Conservation (phyloP, 2,797 vertebrate genomes). For the Alca torda region DNA sequence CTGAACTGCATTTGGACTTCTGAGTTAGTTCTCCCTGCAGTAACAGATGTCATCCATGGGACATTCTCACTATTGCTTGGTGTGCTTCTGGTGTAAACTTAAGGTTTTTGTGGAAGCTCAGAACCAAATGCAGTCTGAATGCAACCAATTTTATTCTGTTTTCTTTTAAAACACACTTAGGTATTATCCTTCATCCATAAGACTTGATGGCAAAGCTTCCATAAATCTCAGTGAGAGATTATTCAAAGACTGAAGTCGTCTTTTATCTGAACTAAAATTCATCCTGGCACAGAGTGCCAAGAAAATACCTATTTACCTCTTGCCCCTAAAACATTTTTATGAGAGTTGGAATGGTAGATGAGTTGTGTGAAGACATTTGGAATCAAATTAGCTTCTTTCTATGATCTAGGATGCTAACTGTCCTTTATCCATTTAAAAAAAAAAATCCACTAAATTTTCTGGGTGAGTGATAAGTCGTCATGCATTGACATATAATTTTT, state of each 20-base stretch:
- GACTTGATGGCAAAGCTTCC: not conserved
- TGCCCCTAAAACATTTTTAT: not conserved
- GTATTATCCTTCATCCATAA: not conserved
- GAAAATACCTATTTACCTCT: not conserved
- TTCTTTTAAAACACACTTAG: not conserved
- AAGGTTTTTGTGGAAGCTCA: not conserved
- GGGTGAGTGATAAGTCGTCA: conserved; percentile 10
- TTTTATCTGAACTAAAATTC: not conserved
- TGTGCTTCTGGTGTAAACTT: not conserved
- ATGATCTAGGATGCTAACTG: not conserved
- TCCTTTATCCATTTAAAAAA: not conserved
- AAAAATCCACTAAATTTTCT: not conserved
- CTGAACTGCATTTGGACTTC: not conserved
- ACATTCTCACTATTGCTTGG: not conserved
- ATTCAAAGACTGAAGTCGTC: not conserved
- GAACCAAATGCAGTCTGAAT: not conserved
- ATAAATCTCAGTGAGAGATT: not conserved
- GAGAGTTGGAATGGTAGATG: not conserved
- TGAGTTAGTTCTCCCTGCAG: not conserved
- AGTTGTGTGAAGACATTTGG: not conserved
- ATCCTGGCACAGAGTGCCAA: not conserved
- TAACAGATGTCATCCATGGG: not conserved
- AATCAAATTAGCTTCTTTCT: not conserved
- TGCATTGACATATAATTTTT: not conserved
- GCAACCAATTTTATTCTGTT: not conserved